Conservation (phyloP, 2,797 vertebrate species). For the Poecilia wingei region DNA sequence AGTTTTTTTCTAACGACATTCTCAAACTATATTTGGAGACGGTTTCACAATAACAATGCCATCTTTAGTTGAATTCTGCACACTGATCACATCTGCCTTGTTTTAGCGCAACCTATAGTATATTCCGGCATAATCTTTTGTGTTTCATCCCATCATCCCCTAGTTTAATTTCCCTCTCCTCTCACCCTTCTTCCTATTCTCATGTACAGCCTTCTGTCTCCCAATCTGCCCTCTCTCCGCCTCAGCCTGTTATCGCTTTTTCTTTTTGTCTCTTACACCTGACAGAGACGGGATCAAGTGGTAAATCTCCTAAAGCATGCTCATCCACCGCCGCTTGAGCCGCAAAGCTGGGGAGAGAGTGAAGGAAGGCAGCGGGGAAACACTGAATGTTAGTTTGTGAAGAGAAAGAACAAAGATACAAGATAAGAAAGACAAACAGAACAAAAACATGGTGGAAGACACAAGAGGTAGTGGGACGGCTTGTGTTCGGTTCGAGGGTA, state of each 20-base stretch:
- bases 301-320: constrained; percentile 77
- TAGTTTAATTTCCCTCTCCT: constrained; percentile 47
- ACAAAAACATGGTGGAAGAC: constrained; percentile 63
- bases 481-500: constrained; percentile 21
- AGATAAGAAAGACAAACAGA: constrained; percentile 71
- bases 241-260: constrained; percentile 47
- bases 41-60: constrained; percentile 29
- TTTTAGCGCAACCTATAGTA: constrained; percentile 17
- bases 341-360: constrained; percentile 44
- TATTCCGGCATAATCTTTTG: constrained; percentile 48
- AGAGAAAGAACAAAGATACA: constrained; percentile 58
- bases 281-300: constrained; percentile 74
- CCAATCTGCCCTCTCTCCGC: constrained; percentile 54
- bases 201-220: constrained; percentile 56
- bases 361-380: constrained; percentile 37
- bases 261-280: constrained; percentile 70
- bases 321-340: constrained; percentile 67
- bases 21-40: constrained; percentile 42
- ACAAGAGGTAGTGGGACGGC: constrained; percentile 26
- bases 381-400: constrained; percentile 47
- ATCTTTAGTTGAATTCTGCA: constrained; percentile 39
- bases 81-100: constrained; percentile 39
- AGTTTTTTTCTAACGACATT: constrained; percentile 14
- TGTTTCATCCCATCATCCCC: constrained; percentile 56
- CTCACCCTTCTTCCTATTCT: constrained; percentile 52